A percentile compares a stretch with the other conserved stretches of the same genome.
These are phyloP conservation scores for Cataglyphis hispanica DNA, from an alignment of 1,140 invertebrate genomes.

Conservation along the genomic window DNA sequence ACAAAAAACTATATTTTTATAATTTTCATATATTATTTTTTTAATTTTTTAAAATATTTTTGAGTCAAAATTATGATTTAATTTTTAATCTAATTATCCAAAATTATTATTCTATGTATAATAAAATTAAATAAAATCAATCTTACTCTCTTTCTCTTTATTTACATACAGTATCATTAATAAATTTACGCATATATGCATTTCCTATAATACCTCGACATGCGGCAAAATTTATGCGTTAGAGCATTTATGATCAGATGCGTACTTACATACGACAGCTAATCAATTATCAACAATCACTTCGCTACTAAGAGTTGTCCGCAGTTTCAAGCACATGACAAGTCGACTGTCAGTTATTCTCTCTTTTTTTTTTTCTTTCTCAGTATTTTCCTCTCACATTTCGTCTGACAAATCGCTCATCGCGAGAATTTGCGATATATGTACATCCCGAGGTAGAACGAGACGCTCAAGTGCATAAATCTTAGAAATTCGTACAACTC, in stretches of 20 bases:
- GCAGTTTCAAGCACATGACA: neutral
- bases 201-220: neutral
- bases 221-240: neutral
- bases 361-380: too few relatives aligned
- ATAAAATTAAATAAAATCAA: too few relatives aligned
- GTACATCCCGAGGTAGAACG: neutral
- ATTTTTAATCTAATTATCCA: neutral
- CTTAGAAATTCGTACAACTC: slow-evolving; percentile 76
- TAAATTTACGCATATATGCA: neutral
- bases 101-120: neutral
- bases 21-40: neutral
- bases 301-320: neutral
- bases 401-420: slow-evolving; percentile 11
- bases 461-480: neutral
- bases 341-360: neutral
- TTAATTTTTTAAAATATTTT: neutral
- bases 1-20: neutral
- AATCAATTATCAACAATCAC: neutral
- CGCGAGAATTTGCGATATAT: too few relatives aligned
- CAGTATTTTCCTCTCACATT: neutral
- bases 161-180: too few relatives aligned
- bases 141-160: too few relatives aligned
- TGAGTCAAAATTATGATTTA: neutral
- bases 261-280: neutral
- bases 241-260: neutral